Base-by-base conservation (phyloP, 2,888 invertebrate species). In the Tetragonula carbonaria region DNA sequence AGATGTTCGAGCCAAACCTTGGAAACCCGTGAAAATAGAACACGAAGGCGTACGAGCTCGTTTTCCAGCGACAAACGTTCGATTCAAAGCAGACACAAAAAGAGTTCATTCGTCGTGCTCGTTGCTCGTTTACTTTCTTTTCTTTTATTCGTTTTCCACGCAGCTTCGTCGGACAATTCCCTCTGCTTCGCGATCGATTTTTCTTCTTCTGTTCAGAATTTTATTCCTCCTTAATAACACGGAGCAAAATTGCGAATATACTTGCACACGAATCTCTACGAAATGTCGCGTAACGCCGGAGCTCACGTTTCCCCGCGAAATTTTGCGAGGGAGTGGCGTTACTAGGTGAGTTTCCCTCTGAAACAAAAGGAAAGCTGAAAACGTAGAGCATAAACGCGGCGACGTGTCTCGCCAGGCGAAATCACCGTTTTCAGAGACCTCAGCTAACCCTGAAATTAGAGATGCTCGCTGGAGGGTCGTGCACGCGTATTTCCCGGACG, bases 401-500 rank as follows among this genome's bases (percentile, higher is more conserved):
- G 38, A n/a, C 45, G 66, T n/a, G 51, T 51, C 67, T 67, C 75
- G 45, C 55, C 45, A 66, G 66, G 45, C 55, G 55, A 55, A 75
- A 67, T 67, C 75, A 67, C 67, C 50, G 21, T 51, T 45, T 45
- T 8, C 45, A 45, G 76, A 23, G 51, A 51, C 76, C 59, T 62
- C 53, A 77, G 70, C 76, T 77, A 77, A 77, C 76, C 70, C 62
- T 38, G 76, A 77, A 77, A 77, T 70, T 70, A 77, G 76, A 70
- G 70, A 53, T 38, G 59, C 59, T 28, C 16, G 50, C 28, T n/a
- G 4, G 57, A 57, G 50, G 38, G 23, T 33, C 65, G 53, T 16
- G 63, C 45, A 8, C 53, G 23, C 38, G n/a, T 55, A 55, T 68
- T 76, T 62, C 33, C n/a, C 11, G 2, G 21, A 68, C 38, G 18